phyloP scores from a whole-genome alignment of 2,888 invertebrate species.

The Liodrosophila aerea region DNA sequence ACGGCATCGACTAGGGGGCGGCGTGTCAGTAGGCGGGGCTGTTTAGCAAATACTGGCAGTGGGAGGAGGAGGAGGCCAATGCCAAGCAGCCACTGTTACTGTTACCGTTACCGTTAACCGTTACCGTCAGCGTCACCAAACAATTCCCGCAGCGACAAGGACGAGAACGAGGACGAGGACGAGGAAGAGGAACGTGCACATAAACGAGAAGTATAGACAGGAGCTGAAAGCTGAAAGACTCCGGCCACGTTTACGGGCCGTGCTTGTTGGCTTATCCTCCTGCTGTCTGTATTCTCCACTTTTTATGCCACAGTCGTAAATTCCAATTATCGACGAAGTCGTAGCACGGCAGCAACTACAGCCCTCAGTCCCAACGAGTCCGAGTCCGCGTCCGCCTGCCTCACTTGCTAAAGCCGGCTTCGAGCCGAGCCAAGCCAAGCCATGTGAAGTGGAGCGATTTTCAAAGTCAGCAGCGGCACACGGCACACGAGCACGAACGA shows the following conservation, averaged over 20 bases:
- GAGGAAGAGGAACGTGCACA: background rate
- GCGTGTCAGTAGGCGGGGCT: background rate
- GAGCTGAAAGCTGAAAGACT: constrained; percentile 19
- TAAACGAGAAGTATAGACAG: constrained; percentile 16
- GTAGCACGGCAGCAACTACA: constrained; percentile 53
- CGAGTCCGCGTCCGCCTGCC: constrained; percentile 8
- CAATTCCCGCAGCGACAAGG: constrained; percentile 37
- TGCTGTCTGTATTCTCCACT: constrained; percentile 52
- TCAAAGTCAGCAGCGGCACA: constrained; percentile 66
- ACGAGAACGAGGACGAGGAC: constrained; percentile 3
- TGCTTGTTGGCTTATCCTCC: constrained; percentile 52
- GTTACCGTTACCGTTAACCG: constrained; percentile 17
- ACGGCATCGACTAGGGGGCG: constrained; percentile 43
- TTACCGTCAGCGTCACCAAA: constrained; percentile 46
- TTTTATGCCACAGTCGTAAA: constrained; percentile 76
- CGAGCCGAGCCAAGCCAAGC: constrained; percentile 25
- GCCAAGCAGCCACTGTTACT: constrained; percentile 31
- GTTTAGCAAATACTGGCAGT: constrained; percentile 7
- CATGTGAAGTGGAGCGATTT: constrained; percentile 61
- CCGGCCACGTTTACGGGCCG: constrained; percentile 42
- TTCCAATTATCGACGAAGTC: constrained; percentile 76
- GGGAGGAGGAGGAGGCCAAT: background rate
- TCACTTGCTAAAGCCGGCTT: constrained; percentile 40
- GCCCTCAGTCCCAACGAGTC: constrained; percentile 15
- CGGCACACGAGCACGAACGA: constrained; percentile 23